These are phyloP conservation scores for Cacoxenus indagator DNA, from an alignment of 2,888 invertebrate species.

Conservation along the genomic window DNA sequence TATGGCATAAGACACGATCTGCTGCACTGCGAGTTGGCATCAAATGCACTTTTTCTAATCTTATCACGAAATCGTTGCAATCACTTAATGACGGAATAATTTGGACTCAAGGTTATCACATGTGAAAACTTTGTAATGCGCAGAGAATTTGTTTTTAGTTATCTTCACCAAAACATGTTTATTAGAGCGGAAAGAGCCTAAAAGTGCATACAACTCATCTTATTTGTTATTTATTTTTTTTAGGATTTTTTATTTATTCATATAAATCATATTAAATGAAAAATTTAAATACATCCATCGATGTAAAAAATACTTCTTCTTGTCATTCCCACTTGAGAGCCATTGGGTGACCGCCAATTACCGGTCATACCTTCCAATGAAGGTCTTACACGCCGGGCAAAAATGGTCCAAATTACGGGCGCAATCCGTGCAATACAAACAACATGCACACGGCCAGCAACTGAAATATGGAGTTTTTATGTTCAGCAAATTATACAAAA, in stretches of 20 bases:
- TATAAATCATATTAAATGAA: neutral
- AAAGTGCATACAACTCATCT: no score
- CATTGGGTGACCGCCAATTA: slow-evolving; percentile 33
- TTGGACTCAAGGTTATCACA: no score
- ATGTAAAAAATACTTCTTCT: neutral
- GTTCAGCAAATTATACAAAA: neutral
- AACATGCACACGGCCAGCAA: slow-evolving; percentile 72
- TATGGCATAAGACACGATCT: no score
- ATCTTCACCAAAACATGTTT: no score
- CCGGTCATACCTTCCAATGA: slow-evolving; percentile 72
- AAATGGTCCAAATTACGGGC: slow-evolving; percentile 74
- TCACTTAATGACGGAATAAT: no score
- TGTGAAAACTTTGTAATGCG: no score
- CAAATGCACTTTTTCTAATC: no score
- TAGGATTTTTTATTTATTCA: neutral
- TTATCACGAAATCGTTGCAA: no score
- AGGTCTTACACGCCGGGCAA: slow-evolving; percentile 74
- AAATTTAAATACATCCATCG: neutral
- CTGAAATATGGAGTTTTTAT: slow-evolving; percentile 40
- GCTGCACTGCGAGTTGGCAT: no score
- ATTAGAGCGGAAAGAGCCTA: no score
- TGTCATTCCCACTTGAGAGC: no score
- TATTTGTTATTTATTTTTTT: neutral
- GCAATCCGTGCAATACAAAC: slow-evolving; percentile 74
- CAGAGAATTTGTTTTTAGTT: no score